Conservation (phyloP, 2,888 invertebrate species). For the Acronicta aceris region DNA sequence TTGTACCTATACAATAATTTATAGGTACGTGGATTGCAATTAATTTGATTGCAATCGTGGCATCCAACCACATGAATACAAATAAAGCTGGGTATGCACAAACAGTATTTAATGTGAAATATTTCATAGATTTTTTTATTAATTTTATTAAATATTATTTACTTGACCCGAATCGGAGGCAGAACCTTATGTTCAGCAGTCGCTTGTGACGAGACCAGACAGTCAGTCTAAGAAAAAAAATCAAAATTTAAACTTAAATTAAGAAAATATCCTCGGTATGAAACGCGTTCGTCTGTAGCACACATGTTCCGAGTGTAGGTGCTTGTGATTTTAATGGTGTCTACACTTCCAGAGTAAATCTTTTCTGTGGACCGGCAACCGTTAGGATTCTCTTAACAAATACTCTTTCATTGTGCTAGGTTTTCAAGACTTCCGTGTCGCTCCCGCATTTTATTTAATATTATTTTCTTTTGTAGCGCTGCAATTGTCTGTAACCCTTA, state of each 20-base stretch:
- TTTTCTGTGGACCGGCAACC: slow-evolving; percentile 26
- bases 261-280: no score
- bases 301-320: no score
- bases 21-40: slow-evolving; percentile 13
- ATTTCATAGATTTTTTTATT: no score
- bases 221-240: no score
- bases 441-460: slow-evolving; percentile 20
- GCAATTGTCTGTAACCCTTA: not conserved
- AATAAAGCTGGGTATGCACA: not conserved
- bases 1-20: slow-evolving; percentile 1
- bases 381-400: slow-evolving; percentile 33
- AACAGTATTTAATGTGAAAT: no score
- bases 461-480: slow-evolving; percentile 8
- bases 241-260: no score
- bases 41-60: slow-evolving; percentile 4
- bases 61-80: not conserved
- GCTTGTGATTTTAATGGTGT: slow-evolving; percentile 7
- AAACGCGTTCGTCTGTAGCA: no score
- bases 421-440: slow-evolving; percentile 5
- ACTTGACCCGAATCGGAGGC: no score
- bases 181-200: no score
- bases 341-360: slow-evolving; percentile 21
- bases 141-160: no score
- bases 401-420: slow-evolving; percentile 25
- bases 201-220: no score